phyloP scores from a whole-genome alignment of 2,888 invertebrate genomes.

The Macaria notata region DNA sequence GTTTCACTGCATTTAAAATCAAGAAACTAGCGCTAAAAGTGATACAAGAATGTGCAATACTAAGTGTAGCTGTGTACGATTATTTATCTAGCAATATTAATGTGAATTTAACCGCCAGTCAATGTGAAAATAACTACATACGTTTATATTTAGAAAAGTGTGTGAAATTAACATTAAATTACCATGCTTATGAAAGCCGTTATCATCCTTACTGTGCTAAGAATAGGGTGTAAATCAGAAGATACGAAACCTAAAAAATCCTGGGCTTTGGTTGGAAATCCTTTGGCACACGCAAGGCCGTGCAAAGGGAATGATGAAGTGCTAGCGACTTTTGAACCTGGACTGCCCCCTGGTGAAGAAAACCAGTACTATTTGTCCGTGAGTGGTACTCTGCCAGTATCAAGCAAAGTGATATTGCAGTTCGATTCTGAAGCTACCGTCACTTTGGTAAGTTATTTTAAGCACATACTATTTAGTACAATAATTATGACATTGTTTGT shows the following conservation, averaged over 20 bases:
- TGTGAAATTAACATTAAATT: too few species aligned
- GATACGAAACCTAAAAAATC: neutral
- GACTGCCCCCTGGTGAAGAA: conserved; percentile 41
- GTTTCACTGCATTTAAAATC: too few species aligned
- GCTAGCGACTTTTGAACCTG: conserved; percentile 31
- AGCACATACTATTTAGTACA: too few species aligned
- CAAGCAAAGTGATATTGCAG: conserved; percentile 27
- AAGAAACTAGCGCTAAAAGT: too few species aligned
- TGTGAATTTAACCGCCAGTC: too few species aligned
- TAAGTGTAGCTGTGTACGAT: too few species aligned
- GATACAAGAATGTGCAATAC: too few species aligned
- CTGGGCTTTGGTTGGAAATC: conserved; percentile 18
- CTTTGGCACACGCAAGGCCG: conserved; percentile 19
- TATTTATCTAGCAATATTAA: too few species aligned
- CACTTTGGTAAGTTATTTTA: conserved; percentile 36
- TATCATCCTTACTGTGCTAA: conserved; percentile 2
- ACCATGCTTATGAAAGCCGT: conserved; percentile 1
- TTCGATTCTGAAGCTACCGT: conserved; percentile 42
- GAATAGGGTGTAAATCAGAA: conserved; percentile 5
- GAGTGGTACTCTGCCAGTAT: conserved; percentile 20
- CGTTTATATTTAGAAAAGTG: too few species aligned
- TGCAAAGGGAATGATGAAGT: conserved; percentile 37
- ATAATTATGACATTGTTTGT: too few species aligned
- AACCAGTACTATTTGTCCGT: conserved; percentile 39
- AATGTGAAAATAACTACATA: too few species aligned